Evolutionary conservation across 2,113 vertebrate genomes (phyloP).

Genomic region (Pelusios castaneus): DNA sequence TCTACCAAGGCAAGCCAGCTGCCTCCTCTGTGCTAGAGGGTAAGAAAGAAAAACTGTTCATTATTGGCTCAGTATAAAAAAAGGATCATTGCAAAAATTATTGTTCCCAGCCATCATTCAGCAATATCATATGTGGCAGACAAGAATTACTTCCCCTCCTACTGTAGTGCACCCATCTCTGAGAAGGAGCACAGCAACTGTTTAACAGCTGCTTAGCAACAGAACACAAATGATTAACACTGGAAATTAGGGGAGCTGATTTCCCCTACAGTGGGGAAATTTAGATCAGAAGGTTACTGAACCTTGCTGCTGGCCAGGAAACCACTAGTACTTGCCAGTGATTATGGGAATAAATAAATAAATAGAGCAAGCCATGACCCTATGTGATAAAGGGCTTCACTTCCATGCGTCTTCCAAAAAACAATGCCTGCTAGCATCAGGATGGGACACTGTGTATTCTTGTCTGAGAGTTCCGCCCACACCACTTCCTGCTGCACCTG

Average conservation of each 20-base stretch:
- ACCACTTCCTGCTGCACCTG: conserved; percentile 33
- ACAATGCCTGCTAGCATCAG: background rate
- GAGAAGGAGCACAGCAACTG: background rate
- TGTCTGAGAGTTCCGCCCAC: background rate
- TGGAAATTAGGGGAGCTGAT: background rate
- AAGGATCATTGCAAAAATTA: background rate
- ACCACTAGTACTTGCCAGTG: background rate
- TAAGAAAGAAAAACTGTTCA: conserved; percentile 59
- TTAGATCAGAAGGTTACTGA: background rate
- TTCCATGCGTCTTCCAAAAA: background rate
- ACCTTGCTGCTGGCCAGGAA: background rate
- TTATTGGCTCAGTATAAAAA: fast-evolving
- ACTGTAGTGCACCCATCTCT: background rate
- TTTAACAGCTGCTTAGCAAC: background rate
- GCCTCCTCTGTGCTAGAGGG: conserved; percentile 86
- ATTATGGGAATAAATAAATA: background rate
- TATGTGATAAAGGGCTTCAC: background rate
- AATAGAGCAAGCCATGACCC: no score
- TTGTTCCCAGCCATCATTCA: fast-evolving
- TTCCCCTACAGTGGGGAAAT: background rate
- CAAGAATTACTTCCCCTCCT: background rate
- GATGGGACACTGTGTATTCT: background rate
- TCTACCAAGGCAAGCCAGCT: conserved; percentile 75
- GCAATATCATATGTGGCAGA: background rate
- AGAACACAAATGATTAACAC: fast-evolving